These are phyloP conservation scores for Polydrusus pterygomalis DNA, from an alignment of 2,888 invertebrate genomes.

Conservation along the genomic window DNA sequence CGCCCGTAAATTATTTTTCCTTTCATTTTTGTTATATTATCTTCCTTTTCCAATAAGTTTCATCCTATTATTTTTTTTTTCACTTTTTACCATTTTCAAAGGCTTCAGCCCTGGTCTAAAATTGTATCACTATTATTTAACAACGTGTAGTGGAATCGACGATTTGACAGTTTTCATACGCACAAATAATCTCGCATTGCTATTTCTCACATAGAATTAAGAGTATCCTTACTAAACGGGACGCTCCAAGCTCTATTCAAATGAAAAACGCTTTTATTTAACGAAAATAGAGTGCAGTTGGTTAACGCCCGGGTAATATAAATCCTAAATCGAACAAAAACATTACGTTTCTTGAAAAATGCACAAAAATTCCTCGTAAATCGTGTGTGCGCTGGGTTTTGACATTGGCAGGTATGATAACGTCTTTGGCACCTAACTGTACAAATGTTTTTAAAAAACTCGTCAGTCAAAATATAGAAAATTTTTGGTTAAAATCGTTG, in stretches of 20 bases:
- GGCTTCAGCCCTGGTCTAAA: no score
- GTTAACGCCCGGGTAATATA: slow-evolving; percentile 46
- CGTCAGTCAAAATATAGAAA: no score
- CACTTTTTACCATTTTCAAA: no score
- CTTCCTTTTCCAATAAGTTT: no score
- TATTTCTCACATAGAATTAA: slow-evolving; percentile 16
- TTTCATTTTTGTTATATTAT: no score
- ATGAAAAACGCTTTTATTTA: slow-evolving; percentile 24
- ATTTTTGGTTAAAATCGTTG: no score
- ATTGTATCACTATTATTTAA: no score
- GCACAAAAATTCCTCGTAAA: slow-evolving; percentile 52
- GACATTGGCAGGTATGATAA: neutral
- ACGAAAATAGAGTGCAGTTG: slow-evolving; percentile 42
- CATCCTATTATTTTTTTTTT: no score
- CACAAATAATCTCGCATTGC: neutral
- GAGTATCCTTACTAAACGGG: neutral
- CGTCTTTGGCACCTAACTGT: neutral
- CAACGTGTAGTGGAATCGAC: neutral
- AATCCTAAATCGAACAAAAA: slow-evolving; percentile 48
- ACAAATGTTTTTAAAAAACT: no score
- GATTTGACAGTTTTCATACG: neutral
- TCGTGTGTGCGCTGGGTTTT: slow-evolving; percentile 28
- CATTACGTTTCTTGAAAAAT: slow-evolving; percentile 45
- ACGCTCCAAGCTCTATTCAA: neutral
- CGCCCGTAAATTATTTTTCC: no score